Evolutionary conservation across 2,888 invertebrate species (phyloP).

Genomic region (Tachystola acroxantha): DNA sequence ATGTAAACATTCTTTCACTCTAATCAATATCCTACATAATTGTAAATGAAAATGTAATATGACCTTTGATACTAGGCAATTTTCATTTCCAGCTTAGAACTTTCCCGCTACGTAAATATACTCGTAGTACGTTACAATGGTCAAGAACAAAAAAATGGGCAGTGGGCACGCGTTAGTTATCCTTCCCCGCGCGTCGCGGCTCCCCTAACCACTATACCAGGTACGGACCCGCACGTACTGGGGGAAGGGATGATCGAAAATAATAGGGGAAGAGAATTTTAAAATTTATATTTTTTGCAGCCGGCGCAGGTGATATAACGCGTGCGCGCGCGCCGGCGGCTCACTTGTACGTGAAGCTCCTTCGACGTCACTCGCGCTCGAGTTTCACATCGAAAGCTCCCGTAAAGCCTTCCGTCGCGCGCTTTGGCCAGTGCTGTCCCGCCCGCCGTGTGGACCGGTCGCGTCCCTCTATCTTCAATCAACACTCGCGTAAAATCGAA

Average conservation of each 20-base stretch:
- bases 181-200: slow-evolving; percentile 28
- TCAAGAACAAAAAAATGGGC: slow-evolving; percentile 65
- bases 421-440: slow-evolving; percentile 46
- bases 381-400: slow-evolving; percentile 35
- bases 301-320: slow-evolving; percentile 78
- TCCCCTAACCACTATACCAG: slow-evolving; percentile 58
- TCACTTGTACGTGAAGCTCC: slow-evolving; percentile 72
- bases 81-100: too few species aligned
- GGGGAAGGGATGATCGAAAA: slow-evolving; percentile 78
- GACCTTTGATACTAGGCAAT: too few species aligned
- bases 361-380: slow-evolving; percentile 53
- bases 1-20: too few species aligned
- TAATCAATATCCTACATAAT: too few species aligned
- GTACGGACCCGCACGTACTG: slow-evolving; percentile 71
- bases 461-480: slow-evolving; percentile 35
- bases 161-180: slow-evolving; percentile 65
- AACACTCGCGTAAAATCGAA: slow-evolving; percentile 51
- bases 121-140: slow-evolving; percentile 31
- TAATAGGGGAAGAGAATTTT: slow-evolving; percentile 78
- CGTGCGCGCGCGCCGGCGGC: slow-evolving; percentile 71
- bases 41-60: too few species aligned
- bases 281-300: slow-evolving; percentile 77
- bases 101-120: background rate
- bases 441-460: slow-evolving; percentile 54
- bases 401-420: slow-evolving; percentile 41